Base-by-base conservation (phyloP, 2,888 invertebrate genomes). In the Leucophenga montana region DNA sequence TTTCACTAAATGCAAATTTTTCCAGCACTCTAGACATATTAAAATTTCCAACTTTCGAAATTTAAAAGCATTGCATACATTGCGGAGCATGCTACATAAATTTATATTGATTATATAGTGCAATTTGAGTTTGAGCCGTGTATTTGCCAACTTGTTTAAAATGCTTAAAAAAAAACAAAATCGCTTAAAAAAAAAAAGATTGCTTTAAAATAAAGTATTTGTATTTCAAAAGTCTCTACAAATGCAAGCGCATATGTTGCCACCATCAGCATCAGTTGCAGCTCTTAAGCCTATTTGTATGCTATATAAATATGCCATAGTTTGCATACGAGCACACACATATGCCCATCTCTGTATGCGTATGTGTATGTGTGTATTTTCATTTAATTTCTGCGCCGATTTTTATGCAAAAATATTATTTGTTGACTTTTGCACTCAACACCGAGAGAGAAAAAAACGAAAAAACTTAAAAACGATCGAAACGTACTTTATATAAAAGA, bases 401-500 rank as follows among this genome's bases (percentile, higher is more conserved):
- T 81, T 80, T 81, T 82, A 78, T 82, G 75, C 74, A 83, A 78
- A 81, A 81, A 82, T 78, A 80, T 80, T 81, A 78, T 82, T 82
- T 82, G 81, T 80, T 82, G 84, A 83, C 84, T 82, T 83, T 80
- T 80, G 79, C 76, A 69, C 53, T 46, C 53, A 61, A 27, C 57
- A 27, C 14, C 13, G 14, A 57, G 27, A 9, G n/a, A 8, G 11
- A 57, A 27, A 31, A 57, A 64, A 31, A 71, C 53, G 44, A 11
- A 50, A 62, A 56, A 71, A 70, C 70, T 71, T 65, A 69, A 72
- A 80, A 50, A 67, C 44, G 46, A 39, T 39, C 39, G 22, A 39
- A 39, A 67, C 54, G 56, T 33, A 16, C 16, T 57, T 57, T 57
- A 31, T 6, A 39, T 39, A 22, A 46, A 48, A 48, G 48, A 61